Evolutionary conservation across 2,113 vertebrate species (phyloP).

Genomic region (Hydropotes inermis): DNA sequence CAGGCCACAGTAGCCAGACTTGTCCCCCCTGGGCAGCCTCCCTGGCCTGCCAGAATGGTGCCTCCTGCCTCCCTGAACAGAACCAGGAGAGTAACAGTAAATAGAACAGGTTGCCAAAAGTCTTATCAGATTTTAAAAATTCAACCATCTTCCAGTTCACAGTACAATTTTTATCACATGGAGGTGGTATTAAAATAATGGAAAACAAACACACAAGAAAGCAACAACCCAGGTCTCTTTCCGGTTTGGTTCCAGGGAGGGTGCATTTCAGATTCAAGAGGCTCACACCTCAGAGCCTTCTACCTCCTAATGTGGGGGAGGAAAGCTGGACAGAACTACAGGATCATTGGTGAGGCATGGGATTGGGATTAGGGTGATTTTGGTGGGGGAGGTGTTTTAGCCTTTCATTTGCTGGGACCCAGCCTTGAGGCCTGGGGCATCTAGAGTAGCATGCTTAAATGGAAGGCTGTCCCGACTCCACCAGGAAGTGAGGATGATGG

Average conservation of each 20-base stretch:
- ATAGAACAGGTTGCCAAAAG: neutral
- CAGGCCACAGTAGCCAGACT: rapidly evolving
- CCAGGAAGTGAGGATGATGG: neutral
- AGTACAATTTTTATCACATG: conserved; percentile 4
- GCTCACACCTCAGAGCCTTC: neutral
- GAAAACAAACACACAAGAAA: neutral
- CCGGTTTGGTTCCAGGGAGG: neutral
- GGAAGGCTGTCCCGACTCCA: neutral
- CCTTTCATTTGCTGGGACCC: neutral
- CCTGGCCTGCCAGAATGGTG: neutral
- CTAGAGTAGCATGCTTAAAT: neutral
- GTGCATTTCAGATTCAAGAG: neutral
- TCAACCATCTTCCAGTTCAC: conserved; percentile 55
- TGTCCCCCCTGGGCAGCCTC: neutral
- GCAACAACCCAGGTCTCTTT: neutral
- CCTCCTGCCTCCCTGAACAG: neutral
- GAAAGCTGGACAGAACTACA: neutral
- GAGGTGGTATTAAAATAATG: neutral
- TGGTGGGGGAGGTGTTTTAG: neutral
- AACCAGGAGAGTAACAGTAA: neutral
- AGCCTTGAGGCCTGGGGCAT: neutral
- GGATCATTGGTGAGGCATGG: neutral
- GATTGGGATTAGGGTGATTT: neutral
- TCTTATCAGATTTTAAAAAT: neutral
- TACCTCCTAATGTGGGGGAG: neutral